Base-by-base conservation (phyloP, 2,888 invertebrate genomes). In the Lypha dubia region DNA sequence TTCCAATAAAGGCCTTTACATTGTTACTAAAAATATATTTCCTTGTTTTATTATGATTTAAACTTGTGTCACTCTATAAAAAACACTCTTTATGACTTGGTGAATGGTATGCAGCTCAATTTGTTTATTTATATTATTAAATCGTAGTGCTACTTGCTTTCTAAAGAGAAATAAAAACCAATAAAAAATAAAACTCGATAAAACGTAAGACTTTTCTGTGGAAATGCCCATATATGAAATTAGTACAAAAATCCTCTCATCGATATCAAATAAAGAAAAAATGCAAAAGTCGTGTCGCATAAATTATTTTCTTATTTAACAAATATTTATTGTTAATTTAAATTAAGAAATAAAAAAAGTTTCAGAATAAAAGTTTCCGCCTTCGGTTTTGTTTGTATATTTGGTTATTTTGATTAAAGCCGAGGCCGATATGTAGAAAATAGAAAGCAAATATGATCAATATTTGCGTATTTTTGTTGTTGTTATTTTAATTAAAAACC, bases 241-340 rank as follows among this genome's bases (percentile, higher is more conserved):
- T 44, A 44, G n/a, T n/a, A 44, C n/a, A n/a, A n/a, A 3, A 15
- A n/a, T 15, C 4, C 1, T 15, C 4, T 5, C 44, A 44, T 5
- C 15, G 15, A 44, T 5, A 44, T 44, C n/a, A n/a, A 71, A 71
- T 44, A 60, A 22, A 17, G 0, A 32, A 17, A 17, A 62, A 35
- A 65, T 44, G 62, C 63, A 53, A 51, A 28, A 24, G 20, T 56
- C 28, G 41, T 32, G 44, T 71, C 3, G 44, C 44, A 20, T 46
- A 44, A 71, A 58, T 71, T 58, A 46, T 44, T 58, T 75, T 5
- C 6, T 46, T 46, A 46, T 17, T 17, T 53, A 41, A 49, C 24
- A 74, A 74, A 51, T 38, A 53, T 53, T 53, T 75, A 11, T 51
- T 62, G 13, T 63, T 28, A 15, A 46, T 24, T 74, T 11, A 20